phyloP scores from a whole-genome alignment of 2,113 vertebrate genomes.

The Ancistrus triradiatus region DNA sequence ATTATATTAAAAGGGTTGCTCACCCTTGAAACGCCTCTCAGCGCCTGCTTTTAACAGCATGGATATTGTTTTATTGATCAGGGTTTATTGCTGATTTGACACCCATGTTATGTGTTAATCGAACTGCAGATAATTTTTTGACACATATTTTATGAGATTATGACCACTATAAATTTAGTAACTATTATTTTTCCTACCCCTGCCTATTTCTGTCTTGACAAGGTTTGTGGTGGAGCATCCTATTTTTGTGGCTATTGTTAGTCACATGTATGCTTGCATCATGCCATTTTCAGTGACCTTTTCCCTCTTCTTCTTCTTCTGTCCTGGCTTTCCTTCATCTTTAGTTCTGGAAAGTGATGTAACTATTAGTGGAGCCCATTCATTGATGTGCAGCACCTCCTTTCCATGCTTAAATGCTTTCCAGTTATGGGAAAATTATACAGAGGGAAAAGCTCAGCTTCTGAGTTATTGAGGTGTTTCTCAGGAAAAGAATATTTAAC shows the following conservation, averaged over 20 bases:
- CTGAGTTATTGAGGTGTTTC: conserved; percentile 68
- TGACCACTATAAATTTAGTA: conserved; percentile 97
- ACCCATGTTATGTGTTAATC: conserved; percentile 98
- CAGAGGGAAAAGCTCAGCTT: conserved; percentile 57
- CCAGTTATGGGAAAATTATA: conserved; percentile 76
- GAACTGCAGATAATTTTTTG: conserved; percentile 94
- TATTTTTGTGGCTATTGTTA: conserved; percentile 84
- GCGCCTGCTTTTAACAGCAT: conserved; percentile 98
- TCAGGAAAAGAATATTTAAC: conserved; percentile 62
- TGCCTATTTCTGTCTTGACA: conserved; percentile 73
- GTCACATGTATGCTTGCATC: conserved; percentile 73
- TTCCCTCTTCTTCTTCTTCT: conserved; percentile 71
- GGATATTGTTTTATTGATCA: conserved; percentile 99
- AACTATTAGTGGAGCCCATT: conserved; percentile 69
- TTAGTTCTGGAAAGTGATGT: conserved; percentile 73
- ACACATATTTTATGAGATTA: conserved; percentile 87
- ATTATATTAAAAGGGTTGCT: conserved; percentile 99
- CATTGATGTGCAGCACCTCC: conserved; percentile 64
- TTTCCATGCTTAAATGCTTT: conserved; percentile 67
- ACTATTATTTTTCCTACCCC: conserved; percentile 83
- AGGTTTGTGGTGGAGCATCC: conserved; percentile 77
- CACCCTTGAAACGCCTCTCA: conserved; percentile 95
- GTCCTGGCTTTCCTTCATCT: conserved; percentile 51
- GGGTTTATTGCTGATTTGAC: conserved; percentile 96
- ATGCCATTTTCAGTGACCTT: conserved; percentile 60